Evolutionary conservation across 2,797 vertebrate genomes (phyloP).

Genomic region (Dendrocincla tyrannina): DNA sequence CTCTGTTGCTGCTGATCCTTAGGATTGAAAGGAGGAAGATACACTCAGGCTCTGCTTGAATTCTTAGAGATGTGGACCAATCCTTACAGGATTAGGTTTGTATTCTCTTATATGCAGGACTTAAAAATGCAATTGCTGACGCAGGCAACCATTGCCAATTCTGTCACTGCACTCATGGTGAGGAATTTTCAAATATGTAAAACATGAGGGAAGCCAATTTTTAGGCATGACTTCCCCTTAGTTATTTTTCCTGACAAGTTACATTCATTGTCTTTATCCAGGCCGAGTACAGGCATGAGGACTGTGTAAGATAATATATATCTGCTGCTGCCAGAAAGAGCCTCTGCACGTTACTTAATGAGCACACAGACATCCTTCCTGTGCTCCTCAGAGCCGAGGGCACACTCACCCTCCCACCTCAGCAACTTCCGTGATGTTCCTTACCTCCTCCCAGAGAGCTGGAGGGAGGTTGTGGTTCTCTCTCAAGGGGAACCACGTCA

Average conservation of each 20-base stretch:
- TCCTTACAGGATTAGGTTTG: not conserved
- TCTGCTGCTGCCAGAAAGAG: not conserved
- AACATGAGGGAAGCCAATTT: not conserved
- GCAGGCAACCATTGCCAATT: not conserved
- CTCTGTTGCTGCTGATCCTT: not conserved
- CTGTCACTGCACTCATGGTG: not conserved
- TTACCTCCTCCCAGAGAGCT: not conserved
- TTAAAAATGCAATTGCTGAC: not conserved
- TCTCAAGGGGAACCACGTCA: accelerated
- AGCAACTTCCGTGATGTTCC: accelerated
- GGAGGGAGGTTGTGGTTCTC: accelerated
- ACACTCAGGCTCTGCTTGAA: not conserved
- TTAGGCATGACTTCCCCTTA: not conserved
- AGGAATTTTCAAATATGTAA: not conserved
- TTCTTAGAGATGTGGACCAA: not conserved
- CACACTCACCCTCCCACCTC: accelerated
- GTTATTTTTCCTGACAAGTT: not conserved
- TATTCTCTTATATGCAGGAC: not conserved
- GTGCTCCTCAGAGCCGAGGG: accelerated
- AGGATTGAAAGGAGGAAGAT: not conserved
- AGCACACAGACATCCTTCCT: not conserved
- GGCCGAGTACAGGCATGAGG: not conserved
- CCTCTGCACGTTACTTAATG: not conserved
- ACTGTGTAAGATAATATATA: not conserved
- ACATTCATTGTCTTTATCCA: not conserved